Evolutionary conservation across 2,888 invertebrate genomes (phyloP).

Genomic region (Protula sp.): DNA sequence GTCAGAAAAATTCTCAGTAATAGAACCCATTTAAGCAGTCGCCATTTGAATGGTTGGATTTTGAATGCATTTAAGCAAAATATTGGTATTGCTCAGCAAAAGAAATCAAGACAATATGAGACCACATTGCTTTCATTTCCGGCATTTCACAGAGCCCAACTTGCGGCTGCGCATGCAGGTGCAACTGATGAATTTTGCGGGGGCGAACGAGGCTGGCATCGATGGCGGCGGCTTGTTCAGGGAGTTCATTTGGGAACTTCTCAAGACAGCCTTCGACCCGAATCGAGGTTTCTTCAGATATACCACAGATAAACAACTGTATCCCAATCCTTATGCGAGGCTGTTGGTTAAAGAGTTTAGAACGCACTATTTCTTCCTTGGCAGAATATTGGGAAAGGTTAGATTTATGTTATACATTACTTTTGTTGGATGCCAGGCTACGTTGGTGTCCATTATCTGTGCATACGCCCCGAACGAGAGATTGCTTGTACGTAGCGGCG

Average conservation of each 20-base stretch:
- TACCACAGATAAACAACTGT: conserved; percentile 86
- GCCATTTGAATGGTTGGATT: no score
- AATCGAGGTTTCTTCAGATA: conserved; percentile 86
- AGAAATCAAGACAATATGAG: no score
- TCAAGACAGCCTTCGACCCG: conserved; percentile 91
- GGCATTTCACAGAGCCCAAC: conserved; percentile 69
- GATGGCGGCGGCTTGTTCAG: conserved; percentile 96
- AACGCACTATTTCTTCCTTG: conserved; percentile 90
- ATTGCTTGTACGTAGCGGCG: no score
- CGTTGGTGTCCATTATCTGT: no score
- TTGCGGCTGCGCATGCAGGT: conserved; percentile 79
- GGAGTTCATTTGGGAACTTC: conserved; percentile 87
- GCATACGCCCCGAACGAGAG: no score
- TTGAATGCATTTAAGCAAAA: no score
- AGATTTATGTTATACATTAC: no score
- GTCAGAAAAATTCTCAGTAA: no score
- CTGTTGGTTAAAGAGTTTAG: conserved; percentile 74
- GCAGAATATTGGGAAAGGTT: conserved; percentile 86
- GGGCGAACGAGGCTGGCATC: conserved; percentile 90
- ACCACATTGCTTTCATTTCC: no score
- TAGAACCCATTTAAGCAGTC: no score
- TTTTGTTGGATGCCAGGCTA: no score
- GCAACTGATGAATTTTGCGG: conserved; percentile 82
- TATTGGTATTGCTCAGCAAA: no score
- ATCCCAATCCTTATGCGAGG: conserved; percentile 90